Evolutionary conservation across 2,113 vertebrate species (phyloP), one percentile per base, ranked within the genome.

Genomic region (Cebidichthys violaceus): DNA sequence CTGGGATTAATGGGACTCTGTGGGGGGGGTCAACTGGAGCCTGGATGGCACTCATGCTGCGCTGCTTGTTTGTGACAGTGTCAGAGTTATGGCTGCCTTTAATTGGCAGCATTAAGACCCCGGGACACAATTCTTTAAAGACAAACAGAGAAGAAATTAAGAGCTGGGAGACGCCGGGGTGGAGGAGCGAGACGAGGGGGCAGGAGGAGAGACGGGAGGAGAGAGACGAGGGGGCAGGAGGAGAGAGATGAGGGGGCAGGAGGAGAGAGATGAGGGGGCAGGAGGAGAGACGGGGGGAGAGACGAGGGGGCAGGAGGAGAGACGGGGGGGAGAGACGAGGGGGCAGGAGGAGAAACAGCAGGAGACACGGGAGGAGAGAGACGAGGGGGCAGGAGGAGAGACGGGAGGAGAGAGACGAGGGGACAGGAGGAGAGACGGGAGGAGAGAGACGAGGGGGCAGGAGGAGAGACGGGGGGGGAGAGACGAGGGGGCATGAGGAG

Each of bases 51-150:
- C 79, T 90, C 82, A 68, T 22, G 15, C 76, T 41, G 86, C 24
- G 18, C 80, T 27, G 85, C 70, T 89, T 89, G 88, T 92, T 88
- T 89, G 86, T 90, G 76, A 86, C 86, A 67, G 83, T 74, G 86
- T 86, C 74, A 83, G 78, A 90, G 82, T 89, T 88, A 80, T 71
- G 78, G 75, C 78, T 72, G 77, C 65, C 67, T 81, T 82, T 82
- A 86, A 88, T 67, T 81, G 86, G 68, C 75, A 35, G 84, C 55
- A 88, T 88, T 88, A 74, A 77, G 75, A 78, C 61, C 80, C 20
- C 17, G 15, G 69, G 70, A 33, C 35, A 8, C 6, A n/a, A 29
- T 81, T 50, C 14, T 79, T 61, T 43, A 75, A 81, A 78, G 45
- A 81, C 45, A 83, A 81, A 82, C 60, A 70, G 59, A 60, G 33